Percentiles rank a stretch among this genome's conserved stretches.
These are phyloP conservation scores for Apocrypta bakeri DNA, from an alignment of 1,140 invertebrate species.

Conservation along the genomic window DNA sequence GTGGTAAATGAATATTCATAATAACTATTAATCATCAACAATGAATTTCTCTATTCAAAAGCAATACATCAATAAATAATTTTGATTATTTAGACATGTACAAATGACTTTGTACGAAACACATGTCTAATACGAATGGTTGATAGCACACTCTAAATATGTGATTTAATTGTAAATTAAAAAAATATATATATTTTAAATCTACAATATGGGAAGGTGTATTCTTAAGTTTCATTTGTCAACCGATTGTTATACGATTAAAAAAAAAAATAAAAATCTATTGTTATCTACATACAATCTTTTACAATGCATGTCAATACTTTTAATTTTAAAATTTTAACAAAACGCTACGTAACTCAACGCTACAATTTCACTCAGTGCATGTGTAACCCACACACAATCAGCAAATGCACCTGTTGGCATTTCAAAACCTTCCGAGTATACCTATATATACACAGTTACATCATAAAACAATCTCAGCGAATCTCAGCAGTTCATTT, in stretches of 20 bases:
- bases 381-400: too few species aligned
- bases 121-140: not conserved
- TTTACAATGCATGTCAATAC: not conserved
- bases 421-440: too few species aligned
- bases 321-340: too few species aligned
- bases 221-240: not conserved
- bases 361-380: too few species aligned
- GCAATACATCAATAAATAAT: not conserved
- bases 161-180: not conserved
- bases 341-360: too few species aligned
- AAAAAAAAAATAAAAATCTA: not conserved
- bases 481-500: too few species aligned
- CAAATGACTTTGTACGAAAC: not conserved
- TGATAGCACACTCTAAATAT: not conserved
- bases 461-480: too few species aligned
- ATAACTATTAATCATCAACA: not conserved
- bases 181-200: too few species aligned
- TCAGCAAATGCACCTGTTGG: too few species aligned
- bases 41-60: not conserved
- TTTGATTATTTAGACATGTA: not conserved
- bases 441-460: too few species aligned
- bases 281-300: not conserved
- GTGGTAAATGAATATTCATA: not conserved
- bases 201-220: not conserved
- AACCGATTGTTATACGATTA: not conserved